A percentile compares a stretch with the other conserved stretches of the same genome.
These are phyloP conservation scores for Tarsius wallacei DNA, from an alignment of 2,797 vertebrate species.

Conservation along the genomic window DNA sequence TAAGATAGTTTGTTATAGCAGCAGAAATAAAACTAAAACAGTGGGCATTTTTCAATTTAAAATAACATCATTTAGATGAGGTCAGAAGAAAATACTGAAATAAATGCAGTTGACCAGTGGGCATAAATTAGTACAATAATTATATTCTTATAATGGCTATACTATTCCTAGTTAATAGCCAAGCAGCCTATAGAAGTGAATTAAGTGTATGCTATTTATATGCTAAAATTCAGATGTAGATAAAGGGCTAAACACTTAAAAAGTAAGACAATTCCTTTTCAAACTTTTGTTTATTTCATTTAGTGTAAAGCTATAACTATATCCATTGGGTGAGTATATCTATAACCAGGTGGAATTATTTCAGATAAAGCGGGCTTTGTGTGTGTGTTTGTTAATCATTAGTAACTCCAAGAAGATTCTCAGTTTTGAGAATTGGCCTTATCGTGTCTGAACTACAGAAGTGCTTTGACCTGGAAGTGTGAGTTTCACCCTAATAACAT, in stretches of 20 bases:
- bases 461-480: not conserved
- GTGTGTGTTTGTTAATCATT: not conserved
- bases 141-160: constrained; percentile 1
- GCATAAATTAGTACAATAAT: constrained; percentile 36
- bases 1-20: not conserved
- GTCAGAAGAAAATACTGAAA: constrained; percentile 51
- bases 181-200: constrained; percentile 12
- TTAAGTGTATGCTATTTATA: not conserved
- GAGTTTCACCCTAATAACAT: not conserved
- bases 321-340: not conserved
- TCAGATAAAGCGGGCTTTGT: not conserved
- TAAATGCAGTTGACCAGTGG: not conserved
- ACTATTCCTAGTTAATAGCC: constrained; percentile 36
- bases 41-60: constrained; percentile 21
- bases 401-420: not conserved
- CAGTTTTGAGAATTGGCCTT: not conserved
- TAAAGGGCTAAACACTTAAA: constrained; percentile 42
- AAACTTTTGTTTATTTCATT: constrained; percentile 12
- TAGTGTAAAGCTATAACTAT: not conserved
- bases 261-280: not conserved
- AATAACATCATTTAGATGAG: not conserved
- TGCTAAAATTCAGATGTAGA: constrained; percentile 52
- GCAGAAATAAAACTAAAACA: not conserved
- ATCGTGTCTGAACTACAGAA: not conserved
- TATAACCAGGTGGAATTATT: not conserved